A percentile compares a stretch with the other conserved stretches of the same genome.
Conservation (phyloP, 2,797 vertebrate genomes). For the Lagodon rhomboides region DNA sequence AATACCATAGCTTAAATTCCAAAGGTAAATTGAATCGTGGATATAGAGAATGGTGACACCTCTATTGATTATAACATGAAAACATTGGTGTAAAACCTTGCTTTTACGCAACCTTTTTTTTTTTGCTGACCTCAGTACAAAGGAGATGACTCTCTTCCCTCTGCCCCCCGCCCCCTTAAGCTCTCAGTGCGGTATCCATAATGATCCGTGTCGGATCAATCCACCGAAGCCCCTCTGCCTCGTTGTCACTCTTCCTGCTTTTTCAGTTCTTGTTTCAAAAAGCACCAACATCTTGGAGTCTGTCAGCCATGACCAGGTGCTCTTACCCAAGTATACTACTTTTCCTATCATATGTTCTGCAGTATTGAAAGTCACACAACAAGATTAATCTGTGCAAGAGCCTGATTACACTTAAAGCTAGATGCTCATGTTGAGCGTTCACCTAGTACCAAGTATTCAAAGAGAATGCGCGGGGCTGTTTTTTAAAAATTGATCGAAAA, state of each 20-base stretch:
- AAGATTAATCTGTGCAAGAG: slow-evolving; percentile 31
- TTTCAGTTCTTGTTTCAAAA: slow-evolving; percentile 24
- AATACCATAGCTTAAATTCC: too few relatives aligned
- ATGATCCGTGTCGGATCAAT: slow-evolving; percentile 63
- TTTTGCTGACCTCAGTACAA: slow-evolving; percentile 38
- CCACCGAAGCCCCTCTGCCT: slow-evolving; percentile 52
- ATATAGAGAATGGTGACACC: too few relatives aligned
- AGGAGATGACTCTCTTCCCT: slow-evolving; percentile 9
- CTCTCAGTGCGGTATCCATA: slow-evolving; percentile 42
- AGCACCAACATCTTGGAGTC: slow-evolving; percentile 12
- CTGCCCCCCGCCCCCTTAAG: slow-evolving; percentile 13
- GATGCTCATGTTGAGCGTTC: slow-evolving; percentile 36
- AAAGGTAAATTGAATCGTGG: too few relatives aligned
- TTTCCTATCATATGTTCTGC: slow-evolving; percentile 43
- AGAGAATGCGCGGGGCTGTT: slow-evolving; percentile 47
- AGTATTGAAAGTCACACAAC: slow-evolving; percentile 43
- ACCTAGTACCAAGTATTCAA: slow-evolving; percentile 36
- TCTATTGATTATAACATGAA: not conserved
- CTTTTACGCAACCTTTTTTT: not conserved
- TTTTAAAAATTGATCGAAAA: slow-evolving; percentile 56
- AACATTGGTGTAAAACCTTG: not conserved
- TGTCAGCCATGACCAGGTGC: slow-evolving; percentile 13
- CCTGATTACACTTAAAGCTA: slow-evolving; percentile 30
- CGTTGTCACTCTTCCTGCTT: slow-evolving; percentile 46
- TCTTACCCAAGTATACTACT: slow-evolving; percentile 18